These are phyloP conservation scores for Ciona savignyi DNA, from an alignment of 23 tunicate genomes.

Conservation along the genomic window DNA sequence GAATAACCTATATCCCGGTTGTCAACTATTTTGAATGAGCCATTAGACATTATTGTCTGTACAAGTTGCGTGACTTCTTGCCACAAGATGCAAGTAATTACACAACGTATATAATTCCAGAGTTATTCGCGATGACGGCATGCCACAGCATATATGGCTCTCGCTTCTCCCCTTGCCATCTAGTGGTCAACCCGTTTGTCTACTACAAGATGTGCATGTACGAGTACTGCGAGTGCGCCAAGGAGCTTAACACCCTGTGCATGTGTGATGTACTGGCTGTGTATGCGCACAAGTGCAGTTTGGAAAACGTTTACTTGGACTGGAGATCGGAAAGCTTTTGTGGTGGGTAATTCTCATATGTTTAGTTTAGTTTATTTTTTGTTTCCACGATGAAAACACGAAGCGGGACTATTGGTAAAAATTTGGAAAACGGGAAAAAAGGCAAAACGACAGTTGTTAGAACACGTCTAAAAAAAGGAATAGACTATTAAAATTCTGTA, in stretches of 20 bases:
- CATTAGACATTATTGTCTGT: too few relatives aligned
- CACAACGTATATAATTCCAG: conserved; percentile 7
- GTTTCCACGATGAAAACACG: too few relatives aligned
- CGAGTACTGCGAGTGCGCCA: conserved; percentile 47
- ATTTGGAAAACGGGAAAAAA: too few relatives aligned
- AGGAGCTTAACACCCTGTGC: conserved; percentile 25
- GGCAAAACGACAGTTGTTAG: too few relatives aligned
- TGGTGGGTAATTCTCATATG: conserved; percentile 19
- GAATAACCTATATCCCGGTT: too few relatives aligned
- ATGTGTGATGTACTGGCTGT: conserved; percentile 47
- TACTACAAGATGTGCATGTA: conserved; percentile 42
- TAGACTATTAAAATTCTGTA: too few relatives aligned
- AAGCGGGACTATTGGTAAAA: too few relatives aligned
- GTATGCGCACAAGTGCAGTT: conserved; percentile 31
- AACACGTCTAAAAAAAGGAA: too few relatives aligned
- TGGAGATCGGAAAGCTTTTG: conserved; percentile 43
- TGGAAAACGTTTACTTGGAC: conserved; percentile 15
- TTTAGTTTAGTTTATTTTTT: too few relatives aligned
- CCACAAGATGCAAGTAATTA: too few relatives aligned
- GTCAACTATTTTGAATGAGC: too few relatives aligned
- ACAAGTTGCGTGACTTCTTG: too few relatives aligned
- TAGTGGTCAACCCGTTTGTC: conserved; percentile 21
- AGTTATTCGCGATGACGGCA: not conserved
- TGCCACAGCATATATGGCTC: conserved; percentile 8
- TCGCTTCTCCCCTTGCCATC: conserved; percentile 20